Base-by-base conservation (phyloP, 2,888 invertebrate species). In the Chloromyia formosa region DNA sequence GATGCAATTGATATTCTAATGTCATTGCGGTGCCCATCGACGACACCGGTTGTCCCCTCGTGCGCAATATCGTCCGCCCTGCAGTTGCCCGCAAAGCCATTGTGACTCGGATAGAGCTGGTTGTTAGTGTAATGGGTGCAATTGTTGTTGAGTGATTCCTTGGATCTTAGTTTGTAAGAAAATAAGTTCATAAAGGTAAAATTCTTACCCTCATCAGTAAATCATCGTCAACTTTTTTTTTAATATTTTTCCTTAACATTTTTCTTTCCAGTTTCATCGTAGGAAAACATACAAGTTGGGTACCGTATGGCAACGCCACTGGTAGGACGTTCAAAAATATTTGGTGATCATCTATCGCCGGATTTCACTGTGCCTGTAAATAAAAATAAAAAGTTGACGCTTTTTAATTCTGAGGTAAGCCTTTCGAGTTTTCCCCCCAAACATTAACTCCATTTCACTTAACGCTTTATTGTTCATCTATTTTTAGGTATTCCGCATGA, bases 241-340 rank as follows among this genome's bases (percentile, higher is more conserved):
- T n/a, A n/a, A 56, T 56, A 56, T 4, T 18, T 61, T 16, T 64
- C 56, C 22, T 22, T 61, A 4, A 2, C 60, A 7, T 22, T 49
- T 53, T 27, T 27, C 20, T 22, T 74, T 74, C 1, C 68, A 74
- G 74, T 74, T 74, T 74, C 23, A 58, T 35, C 40, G 12, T 74
- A 56, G 58, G 22, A 42, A 16, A 42, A 64, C 23, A 66, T 45
- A 35, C 54, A 66, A 23, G 68, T 56, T 68, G 75, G 71, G 62
- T 78, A 79, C 78, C 79, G 79, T 73, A 79, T 79, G 79, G 79
- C 78, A 78, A 77, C 74, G 74, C 76, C 69, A 77, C 76, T 75
- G 74, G 78, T 76, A 74, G 76, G 75, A 77, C 78, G 77, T 77
- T 76, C 76, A 75, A 78, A 78, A 76, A 68, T 76, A 68, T 56